Evolutionary conservation across 2,113 vertebrate genomes (phyloP).

Genomic region (Sitta europaea): DNA sequence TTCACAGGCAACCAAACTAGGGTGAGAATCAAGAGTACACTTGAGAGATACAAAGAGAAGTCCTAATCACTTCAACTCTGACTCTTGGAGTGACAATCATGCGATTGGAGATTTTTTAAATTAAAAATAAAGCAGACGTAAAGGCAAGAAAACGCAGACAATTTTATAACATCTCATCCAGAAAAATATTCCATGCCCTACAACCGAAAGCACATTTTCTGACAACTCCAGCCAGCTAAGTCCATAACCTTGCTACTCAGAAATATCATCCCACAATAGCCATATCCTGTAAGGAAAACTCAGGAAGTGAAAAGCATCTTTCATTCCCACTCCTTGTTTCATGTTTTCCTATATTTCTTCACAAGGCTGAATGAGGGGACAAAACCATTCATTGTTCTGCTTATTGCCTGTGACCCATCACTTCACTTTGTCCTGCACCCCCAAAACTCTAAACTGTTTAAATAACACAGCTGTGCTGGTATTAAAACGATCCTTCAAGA

Average conservation of each 20-base stretch:
- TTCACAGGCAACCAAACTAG: background rate
- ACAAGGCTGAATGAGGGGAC: background rate
- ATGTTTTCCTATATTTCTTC: background rate
- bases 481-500: background rate
- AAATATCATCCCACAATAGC: background rate
- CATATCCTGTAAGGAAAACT: background rate
- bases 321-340: background rate
- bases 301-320: background rate
- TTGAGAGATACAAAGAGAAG: background rate
- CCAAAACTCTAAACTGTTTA: background rate
- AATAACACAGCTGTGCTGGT: background rate
- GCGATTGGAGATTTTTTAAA: background rate
- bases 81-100: background rate
- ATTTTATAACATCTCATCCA: background rate
- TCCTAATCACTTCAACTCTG: background rate
- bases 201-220: background rate
- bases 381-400: background rate
- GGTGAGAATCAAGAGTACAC: background rate
- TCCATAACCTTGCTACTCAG: background rate
- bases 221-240: background rate
- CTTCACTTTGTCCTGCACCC: background rate
- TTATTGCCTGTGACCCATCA: background rate
- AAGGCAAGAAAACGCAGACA: rapidly evolving
- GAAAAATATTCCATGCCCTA: background rate
- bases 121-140: background rate